Conservation (phyloP, 2,797 vertebrate species). For the Sylvia borin region DNA sequence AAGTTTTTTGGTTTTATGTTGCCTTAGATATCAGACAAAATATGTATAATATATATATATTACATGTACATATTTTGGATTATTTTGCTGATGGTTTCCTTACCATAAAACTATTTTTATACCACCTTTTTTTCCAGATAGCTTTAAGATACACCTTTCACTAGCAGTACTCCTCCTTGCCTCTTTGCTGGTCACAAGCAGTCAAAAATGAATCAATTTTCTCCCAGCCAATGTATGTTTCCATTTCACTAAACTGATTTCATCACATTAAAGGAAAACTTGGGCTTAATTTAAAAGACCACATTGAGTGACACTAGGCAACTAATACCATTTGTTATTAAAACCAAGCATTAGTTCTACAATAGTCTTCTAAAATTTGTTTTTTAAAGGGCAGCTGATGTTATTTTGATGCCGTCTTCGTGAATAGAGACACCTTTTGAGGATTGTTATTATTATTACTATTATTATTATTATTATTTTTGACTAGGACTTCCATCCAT, state of each 20-base stretch:
- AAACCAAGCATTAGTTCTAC: not conserved
- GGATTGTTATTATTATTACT: slow-evolving; percentile 19
- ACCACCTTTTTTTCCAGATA: not conserved
- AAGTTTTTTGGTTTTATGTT: not conserved
- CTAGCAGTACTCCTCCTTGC: not conserved
- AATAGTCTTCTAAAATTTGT: not conserved
- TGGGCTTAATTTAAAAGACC: not conserved
- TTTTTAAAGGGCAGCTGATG: not conserved
- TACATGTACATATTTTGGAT: not conserved
- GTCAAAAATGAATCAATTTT: not conserved
- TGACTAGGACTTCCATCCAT: slow-evolving; percentile 58
- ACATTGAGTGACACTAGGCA: not conserved
- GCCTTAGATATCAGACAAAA: not conserved
- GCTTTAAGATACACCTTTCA: not conserved
- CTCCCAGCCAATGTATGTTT: not conserved
- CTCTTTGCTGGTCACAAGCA: not conserved
- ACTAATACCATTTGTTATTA: not conserved
- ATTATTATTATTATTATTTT: slow-evolving; percentile 35
- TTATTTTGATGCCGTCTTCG: not conserved
- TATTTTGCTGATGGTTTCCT: not conserved
- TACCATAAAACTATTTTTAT: not conserved
- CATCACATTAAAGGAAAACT: not conserved
- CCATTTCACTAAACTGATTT: not conserved
- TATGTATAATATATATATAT: not conserved
- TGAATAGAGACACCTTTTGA: slow-evolving; percentile 20